Evolutionary conservation across 2,888 invertebrate species (phyloP), one percentile per base, ranked within the genome.

Genomic region (Philhelius pedissequus): DNA sequence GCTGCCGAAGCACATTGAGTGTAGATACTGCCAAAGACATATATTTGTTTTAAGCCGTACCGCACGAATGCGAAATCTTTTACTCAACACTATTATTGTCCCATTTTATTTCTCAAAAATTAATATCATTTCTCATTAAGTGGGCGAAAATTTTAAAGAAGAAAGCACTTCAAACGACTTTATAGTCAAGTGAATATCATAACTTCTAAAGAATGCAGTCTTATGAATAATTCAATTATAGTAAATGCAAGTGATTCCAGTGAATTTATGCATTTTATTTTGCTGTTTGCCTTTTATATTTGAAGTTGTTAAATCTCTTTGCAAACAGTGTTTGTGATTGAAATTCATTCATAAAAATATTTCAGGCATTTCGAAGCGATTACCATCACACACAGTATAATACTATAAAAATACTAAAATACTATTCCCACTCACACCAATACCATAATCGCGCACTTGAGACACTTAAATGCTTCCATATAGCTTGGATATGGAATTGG

Each of bases 321-420:
- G 4, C 15, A 27, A 52, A 52, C 30, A 56, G 6, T 60, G 38
- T 60, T 82, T 60, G 58, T 76, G 70, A 71, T 58, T 76, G 50
- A 71, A 71, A 71, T 82, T 82, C 81, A 82, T 82, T 82, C 81
- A 82, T 76, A 77, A 82, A 82, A 77, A 58, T 68, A 73, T 68
- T 66, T 71, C 25, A 38, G 43, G 15, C 70, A 30, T 58, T 69
- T 71, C 52, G 20, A 70, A 66, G 75, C 58, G 35, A 70, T 64
- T 52, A 40, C 27, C 64, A 70, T 35, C 64, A 70, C 70, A 75
- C 38, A 80, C 68, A 54, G 15, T 7, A 40, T n/a, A 40, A 7
- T 40, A 15, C 7, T 56, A 15, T 30, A 50, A 40, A 40, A 40
- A 15, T 40, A 52, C 25, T 25, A n/a, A 35, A 74, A 69, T 58